phyloP scores from a whole-genome alignment of 2,888 invertebrate species.

The Parnassius mnemosyne region DNA sequence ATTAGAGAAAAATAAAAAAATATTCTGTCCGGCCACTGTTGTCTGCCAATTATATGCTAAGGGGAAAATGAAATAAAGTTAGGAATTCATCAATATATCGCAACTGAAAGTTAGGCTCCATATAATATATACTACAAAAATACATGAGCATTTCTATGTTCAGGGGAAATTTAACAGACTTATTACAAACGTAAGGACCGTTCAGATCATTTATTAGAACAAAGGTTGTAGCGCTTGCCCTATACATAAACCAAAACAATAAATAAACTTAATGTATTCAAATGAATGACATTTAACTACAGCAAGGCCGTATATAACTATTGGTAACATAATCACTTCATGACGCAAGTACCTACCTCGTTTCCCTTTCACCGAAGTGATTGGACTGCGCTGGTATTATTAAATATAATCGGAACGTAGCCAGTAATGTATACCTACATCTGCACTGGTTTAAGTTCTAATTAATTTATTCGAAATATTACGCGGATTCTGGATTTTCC shows the following conservation, averaged over 20 bases:
- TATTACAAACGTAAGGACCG: too few species aligned
- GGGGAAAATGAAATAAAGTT: too few species aligned
- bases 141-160: too few species aligned
- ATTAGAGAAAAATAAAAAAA: too few species aligned
- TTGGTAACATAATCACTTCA: constrained; percentile 36
- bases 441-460: constrained; percentile 27
- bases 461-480: constrained; percentile 31
- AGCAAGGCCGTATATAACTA: constrained; percentile 50
- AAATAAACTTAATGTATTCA: constrained; percentile 24
- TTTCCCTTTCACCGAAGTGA: constrained; percentile 69
- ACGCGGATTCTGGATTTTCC: constrained; percentile 28
- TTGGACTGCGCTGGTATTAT: constrained; percentile 42
- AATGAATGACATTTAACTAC: constrained; percentile 38
- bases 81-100: too few species aligned
- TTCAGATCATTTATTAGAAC: not conserved
- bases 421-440: not conserved
- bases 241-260: constrained; percentile 24
- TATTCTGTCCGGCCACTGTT: too few species aligned
- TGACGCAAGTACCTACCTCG: constrained; percentile 54
- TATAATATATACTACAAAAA: too few species aligned
- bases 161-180: too few species aligned
- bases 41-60: too few species aligned
- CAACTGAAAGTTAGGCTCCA: too few species aligned
- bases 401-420: constrained; percentile 11
- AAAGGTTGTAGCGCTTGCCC: not conserved